Evolutionary conservation across 1,140 invertebrate genomes (phyloP).

Genomic region (Lepidurus apus): DNA sequence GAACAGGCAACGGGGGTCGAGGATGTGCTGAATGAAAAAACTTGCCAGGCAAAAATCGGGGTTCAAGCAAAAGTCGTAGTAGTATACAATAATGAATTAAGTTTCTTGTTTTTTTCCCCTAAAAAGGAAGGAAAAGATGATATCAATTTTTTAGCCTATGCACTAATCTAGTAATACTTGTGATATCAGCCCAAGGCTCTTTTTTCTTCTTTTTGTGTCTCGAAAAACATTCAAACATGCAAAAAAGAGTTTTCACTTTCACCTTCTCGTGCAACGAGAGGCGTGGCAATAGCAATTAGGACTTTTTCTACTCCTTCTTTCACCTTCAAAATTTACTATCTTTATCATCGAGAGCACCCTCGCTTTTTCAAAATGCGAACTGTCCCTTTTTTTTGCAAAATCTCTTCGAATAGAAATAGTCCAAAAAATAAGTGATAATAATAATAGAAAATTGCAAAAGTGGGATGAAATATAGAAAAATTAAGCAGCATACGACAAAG

Average conservation of each 20-base stretch:
- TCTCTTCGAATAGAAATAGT: background rate
- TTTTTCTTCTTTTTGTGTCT: background rate
- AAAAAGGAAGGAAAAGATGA: background rate
- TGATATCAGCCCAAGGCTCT: background rate
- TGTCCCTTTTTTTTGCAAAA: background rate
- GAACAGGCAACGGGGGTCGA: too few relatives aligned
- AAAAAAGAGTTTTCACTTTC: background rate
- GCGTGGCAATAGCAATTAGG: too few relatives aligned
- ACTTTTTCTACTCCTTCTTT: too few relatives aligned
- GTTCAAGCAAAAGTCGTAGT: too few relatives aligned
- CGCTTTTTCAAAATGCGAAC: background rate
- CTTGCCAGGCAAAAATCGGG: too few relatives aligned
- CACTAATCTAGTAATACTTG: slow-evolving; percentile 11
- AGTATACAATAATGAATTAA: too few relatives aligned
- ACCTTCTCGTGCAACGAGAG: too few relatives aligned
- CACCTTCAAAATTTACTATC: too few relatives aligned
- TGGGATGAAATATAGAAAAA: background rate
- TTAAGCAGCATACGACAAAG: background rate
- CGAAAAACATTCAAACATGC: background rate
- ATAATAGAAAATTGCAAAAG: background rate
- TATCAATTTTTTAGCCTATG: background rate
- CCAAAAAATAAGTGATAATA: background rate
- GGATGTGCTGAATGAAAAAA: too few relatives aligned
- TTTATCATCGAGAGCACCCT: too few relatives aligned
- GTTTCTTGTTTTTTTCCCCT: too few relatives aligned